Conservation (phyloP, 2,888 invertebrate genomes). For the Chalcosyrphus nemorum region DNA sequence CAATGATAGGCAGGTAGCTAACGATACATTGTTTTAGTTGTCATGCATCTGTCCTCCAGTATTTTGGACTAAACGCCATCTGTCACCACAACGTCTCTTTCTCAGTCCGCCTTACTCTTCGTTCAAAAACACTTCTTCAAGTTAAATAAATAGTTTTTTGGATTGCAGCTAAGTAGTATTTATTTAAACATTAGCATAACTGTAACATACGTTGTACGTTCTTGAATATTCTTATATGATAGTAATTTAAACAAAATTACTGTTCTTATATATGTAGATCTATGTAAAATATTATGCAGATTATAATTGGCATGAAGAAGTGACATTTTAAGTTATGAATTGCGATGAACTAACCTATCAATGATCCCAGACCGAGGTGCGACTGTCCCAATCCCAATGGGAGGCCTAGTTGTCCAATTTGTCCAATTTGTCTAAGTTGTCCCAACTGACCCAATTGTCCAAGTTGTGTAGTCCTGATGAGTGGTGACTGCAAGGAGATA, state of each 20-base stretch:
- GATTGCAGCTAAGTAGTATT: conserved; percentile 7
- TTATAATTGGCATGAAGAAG: background rate
- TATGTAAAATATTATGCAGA: background rate
- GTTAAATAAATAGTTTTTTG: background rate
- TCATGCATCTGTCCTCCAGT: too few relatives aligned
- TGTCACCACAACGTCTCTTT: too few relatives aligned
- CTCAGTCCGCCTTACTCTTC: too few relatives aligned
- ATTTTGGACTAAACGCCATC: too few relatives aligned
- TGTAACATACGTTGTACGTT: background rate
- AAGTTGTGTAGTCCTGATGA: background rate
- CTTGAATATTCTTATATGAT: background rate
- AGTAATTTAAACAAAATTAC: too few relatives aligned
- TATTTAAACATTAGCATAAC: conserved; percentile 14
- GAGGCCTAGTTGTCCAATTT: background rate
- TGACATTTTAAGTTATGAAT: background rate
- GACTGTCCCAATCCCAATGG: background rate
- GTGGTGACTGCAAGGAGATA: background rate
- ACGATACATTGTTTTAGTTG: too few relatives aligned
- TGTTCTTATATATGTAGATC: background rate
- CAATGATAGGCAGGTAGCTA: too few relatives aligned
- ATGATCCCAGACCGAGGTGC: background rate
- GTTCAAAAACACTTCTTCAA: too few relatives aligned
- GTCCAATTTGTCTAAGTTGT: too few relatives aligned
- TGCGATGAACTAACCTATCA: conserved; percentile 1
- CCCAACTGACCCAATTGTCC: background rate